Base-by-base conservation (phyloP, 2,888 invertebrate species). In the Cremastinae sp. region DNA sequence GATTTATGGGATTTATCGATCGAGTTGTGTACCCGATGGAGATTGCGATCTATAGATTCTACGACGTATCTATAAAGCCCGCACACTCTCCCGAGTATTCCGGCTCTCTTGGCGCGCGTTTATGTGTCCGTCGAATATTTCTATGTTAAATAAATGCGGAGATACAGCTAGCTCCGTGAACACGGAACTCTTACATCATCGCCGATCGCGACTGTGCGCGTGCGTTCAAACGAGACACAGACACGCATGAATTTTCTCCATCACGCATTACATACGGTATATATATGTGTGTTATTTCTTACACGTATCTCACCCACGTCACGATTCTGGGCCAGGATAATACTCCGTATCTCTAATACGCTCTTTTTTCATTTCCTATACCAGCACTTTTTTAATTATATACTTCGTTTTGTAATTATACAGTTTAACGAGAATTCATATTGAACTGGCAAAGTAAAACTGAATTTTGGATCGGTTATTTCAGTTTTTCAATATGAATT, bases 151-250 rank as follows among this genome's bases (percentile, higher is more conserved):
- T 58, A 47, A 49, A 38, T 12, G 68, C 58, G 49, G 20, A 56
- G 36, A 5, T 49, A 38, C 47, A 68, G 43, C 71, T 28, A 38
- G 45, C 41, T 36, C 28, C 41, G 51, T 75, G 82, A 84, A 85
- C 84, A 84, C 85, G 86, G 84, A 85, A 85, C 84, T 83, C 84
- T 85, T 85, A 81, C 86, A 83, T 85, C 85, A 85, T 74, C 77
- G 81, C 78, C 58, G n/a, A 59, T 61, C 54, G 79, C 79, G 71
- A 75, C 77, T 74, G 70, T 73, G 16, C 47, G 16, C 41, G 36
- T 34, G 41, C 69, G 71, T 58, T 51, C 51, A 41, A 56, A 9
- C 59, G 28, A 28, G 28, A 28, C 28, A 71, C 54, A 64, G 71
- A 41, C 75, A 73, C 73, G 65, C 76, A 68, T 74, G 75, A 75